Conservation (phyloP, 2,113 vertebrate genomes). For the Cervus canadensis region DNA sequence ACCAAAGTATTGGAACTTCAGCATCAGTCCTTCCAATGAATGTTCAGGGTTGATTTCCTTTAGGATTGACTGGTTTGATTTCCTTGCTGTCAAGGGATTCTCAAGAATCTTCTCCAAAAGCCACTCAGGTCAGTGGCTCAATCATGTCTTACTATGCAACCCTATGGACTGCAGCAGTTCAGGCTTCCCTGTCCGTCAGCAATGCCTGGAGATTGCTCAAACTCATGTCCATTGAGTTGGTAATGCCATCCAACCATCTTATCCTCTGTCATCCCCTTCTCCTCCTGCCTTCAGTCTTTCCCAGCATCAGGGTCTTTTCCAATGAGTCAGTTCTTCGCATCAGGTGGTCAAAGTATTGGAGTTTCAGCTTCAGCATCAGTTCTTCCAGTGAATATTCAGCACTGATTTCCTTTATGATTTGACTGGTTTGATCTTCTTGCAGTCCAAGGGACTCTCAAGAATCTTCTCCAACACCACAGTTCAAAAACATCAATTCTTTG, state of each 20-base stretch:
- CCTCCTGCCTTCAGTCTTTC: neutral
- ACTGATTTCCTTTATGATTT: neutral
- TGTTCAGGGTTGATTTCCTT: neutral
- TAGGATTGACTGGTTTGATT: neutral
- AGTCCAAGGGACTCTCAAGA: neutral
- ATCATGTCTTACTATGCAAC: neutral
- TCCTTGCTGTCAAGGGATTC: neutral
- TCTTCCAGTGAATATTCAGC: neutral
- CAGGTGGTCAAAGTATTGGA: neutral
- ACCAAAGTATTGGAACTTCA: neutral
- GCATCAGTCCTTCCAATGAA: neutral
- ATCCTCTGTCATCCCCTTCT: neutral
- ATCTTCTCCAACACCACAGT: neutral
- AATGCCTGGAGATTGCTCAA: neutral
- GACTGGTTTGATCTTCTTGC: neutral
- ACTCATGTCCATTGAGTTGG: neutral
- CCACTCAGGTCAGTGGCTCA: neutral
- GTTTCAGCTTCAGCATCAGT: neutral
- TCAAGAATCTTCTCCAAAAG: neutral
- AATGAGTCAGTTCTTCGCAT: fast-evolving
- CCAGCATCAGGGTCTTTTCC: neutral
- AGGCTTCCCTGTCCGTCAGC: neutral
- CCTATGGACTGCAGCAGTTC: neutral
- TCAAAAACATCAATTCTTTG: neutral
- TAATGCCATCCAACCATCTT: neutral